Evolutionary conservation across 2,797 vertebrate species (phyloP).

Genomic region (Neomorphus geoffroyi): DNA sequence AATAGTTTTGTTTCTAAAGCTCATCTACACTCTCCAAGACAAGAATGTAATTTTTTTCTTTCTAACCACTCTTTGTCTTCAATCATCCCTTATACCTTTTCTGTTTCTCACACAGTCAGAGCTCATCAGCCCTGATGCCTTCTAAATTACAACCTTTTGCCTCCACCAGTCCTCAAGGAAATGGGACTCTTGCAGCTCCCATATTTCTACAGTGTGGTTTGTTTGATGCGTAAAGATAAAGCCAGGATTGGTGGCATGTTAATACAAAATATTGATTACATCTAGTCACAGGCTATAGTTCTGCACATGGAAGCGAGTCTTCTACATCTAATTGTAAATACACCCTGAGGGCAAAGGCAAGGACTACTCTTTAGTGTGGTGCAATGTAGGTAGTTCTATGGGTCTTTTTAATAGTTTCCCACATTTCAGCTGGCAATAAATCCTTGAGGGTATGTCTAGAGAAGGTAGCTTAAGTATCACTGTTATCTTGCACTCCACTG

Average conservation of each 20-base stretch:
- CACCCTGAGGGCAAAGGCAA: background rate
- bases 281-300: background rate
- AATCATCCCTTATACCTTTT: background rate
- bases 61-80: background rate
- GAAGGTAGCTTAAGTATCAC: background rate
- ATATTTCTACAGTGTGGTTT: background rate
- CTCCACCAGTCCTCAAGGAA: background rate
- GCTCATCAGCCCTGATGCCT: background rate
- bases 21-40: background rate
- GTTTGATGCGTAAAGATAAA: background rate
- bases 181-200: background rate
- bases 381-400: background rate
- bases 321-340: background rate
- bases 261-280: background rate
- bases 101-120: background rate
- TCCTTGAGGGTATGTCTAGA: background rate
- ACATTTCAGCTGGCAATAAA: background rate
- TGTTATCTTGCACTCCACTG: background rate
- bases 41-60: background rate
- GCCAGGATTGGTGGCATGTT: background rate
- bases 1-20: background rate
- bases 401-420: background rate
- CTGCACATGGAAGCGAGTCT: background rate
- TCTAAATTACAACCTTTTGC: background rate
- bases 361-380: background rate